phyloP scores from a whole-genome alignment of 2,888 invertebrate genomes.

The Dryobota labecula region DNA sequence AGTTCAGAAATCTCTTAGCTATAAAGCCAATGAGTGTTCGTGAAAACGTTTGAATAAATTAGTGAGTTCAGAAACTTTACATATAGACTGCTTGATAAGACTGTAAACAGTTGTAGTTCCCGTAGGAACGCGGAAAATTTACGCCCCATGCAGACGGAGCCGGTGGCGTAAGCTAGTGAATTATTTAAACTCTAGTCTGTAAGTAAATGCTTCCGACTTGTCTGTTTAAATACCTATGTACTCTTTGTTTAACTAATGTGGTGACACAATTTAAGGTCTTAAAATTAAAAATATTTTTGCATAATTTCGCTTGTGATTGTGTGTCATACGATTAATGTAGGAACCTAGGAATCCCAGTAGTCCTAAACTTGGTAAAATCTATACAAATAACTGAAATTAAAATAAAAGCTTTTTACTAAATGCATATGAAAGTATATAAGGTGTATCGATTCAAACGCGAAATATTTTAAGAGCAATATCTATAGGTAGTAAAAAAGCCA shows the following conservation, averaged over 20 bases:
- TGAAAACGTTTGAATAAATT: constrained; percentile 30
- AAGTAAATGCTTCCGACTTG: constrained; percentile 23
- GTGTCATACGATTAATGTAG: too few species aligned
- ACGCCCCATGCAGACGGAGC: constrained; percentile 15
- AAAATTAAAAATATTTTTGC: background rate
- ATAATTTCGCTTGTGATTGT: background rate
- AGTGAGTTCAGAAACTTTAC: constrained; percentile 37
- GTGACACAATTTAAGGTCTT: background rate
- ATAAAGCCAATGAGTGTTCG: constrained; percentile 18
- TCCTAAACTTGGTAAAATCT: background rate
- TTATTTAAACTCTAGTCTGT: constrained; percentile 28
- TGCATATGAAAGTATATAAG: too few species aligned
- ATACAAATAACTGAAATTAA: too few species aligned
- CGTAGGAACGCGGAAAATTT: constrained; percentile 45
- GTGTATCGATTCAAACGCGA: too few species aligned
- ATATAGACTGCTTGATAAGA: constrained; percentile 25
- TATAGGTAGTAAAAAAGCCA: too few species aligned
- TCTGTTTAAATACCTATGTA: constrained; percentile 18
- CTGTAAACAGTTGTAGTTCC: constrained; percentile 40
- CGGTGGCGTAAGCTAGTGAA: constrained; percentile 27
- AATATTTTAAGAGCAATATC: too few species aligned
- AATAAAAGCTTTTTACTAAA: too few species aligned
- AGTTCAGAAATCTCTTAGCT: background rate
- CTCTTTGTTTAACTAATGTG: background rate
- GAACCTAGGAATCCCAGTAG: background rate